Conservation (phyloP, 2,797 vertebrate species). For the Gallinago nigripennis region DNA sequence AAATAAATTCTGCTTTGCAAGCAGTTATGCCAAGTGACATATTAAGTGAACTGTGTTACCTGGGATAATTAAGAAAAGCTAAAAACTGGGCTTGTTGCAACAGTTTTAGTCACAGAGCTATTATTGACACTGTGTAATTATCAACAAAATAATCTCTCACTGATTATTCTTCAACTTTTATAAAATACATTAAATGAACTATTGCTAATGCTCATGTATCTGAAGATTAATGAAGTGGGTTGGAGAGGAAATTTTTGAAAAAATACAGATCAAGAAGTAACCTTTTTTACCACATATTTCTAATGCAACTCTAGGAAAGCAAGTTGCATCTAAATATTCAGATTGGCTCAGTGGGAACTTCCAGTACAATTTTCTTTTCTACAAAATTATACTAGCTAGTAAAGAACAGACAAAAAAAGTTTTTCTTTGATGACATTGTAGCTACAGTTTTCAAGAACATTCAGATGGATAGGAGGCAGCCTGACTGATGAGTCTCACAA, state of each 20-base stretch:
- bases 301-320: neutral
- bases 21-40: constrained; percentile 11
- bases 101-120: neutral
- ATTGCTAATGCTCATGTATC: neutral
- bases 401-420: neutral
- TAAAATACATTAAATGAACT: constrained; percentile 13
- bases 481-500: neutral
- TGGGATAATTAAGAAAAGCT: constrained; percentile 1
- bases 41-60: neutral
- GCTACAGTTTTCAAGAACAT: neutral
- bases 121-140: neutral
- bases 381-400: neutral
- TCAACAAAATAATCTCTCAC: neutral
- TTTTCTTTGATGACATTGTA: neutral
- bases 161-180: neutral
- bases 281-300: constrained; percentile 16
- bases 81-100: neutral
- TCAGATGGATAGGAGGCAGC: neutral
- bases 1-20: neutral
- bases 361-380: neutral
- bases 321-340: neutral
- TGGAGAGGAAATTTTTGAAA: neutral
- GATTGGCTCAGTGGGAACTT: neutral
- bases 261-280: neutral
- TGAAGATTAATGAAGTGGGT: neutral